Evolutionary conservation across 2,797 vertebrate genomes (phyloP).

Genomic region (Pangasius larnaudii): DNA sequence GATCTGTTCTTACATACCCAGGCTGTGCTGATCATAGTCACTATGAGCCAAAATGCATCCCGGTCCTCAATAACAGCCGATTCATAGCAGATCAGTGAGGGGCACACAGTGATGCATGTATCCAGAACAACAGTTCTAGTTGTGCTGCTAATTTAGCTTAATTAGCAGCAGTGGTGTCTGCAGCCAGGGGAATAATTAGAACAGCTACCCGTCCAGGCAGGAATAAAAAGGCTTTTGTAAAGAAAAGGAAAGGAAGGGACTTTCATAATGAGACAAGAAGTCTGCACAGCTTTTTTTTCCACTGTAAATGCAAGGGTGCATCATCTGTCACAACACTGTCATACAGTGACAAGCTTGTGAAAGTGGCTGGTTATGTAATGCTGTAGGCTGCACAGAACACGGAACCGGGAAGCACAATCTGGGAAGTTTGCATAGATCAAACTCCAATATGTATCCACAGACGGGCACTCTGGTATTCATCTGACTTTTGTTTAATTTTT

Average conservation of each 20-base stretch:
- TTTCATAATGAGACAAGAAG: conserved; percentile 40
- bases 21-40: neutral
- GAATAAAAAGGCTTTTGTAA: conserved; percentile 39
- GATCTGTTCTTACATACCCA: neutral
- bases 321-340: conserved; percentile 37
- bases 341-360: conserved; percentile 3
- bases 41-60: conserved; percentile 1
- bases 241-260: conserved; percentile 9
- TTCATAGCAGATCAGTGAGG: conserved; percentile 17
- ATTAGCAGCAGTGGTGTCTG: conserved; percentile 41
- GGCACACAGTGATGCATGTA: conserved; percentile 10
- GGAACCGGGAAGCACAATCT: neutral
- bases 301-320: conserved; percentile 13
- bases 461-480: neutral
- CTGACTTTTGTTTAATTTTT: neutral
- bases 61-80: neutral
- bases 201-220: conserved; percentile 43
- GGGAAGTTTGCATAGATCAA: neutral
- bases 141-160: conserved; percentile 47
- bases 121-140: conserved; percentile 33
- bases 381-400: neutral
- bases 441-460: neutral
- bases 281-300: neutral
- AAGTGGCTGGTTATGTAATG: neutral
- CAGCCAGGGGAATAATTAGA: conserved; percentile 49